Conservation (phyloP, 2,797 vertebrate species). For the Falco cherrug region DNA sequence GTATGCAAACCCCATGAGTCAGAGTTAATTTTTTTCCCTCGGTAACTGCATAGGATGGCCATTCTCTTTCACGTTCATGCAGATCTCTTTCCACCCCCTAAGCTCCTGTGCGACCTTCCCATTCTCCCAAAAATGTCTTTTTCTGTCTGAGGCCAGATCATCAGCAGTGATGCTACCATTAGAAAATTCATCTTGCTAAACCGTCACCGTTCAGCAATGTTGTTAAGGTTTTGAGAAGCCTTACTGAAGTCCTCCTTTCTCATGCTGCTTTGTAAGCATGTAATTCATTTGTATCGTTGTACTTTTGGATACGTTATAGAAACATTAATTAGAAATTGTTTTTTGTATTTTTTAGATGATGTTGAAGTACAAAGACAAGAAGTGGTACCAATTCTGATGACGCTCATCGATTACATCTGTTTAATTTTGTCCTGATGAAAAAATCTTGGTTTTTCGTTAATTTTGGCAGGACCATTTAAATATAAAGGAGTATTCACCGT, state of each 20-base stretch:
- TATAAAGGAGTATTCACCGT: constrained; percentile 76
- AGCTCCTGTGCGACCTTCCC: not conserved
- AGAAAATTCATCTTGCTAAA: not conserved
- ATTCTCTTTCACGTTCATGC: not conserved
- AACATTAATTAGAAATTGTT: not conserved
- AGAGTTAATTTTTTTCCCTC: not conserved
- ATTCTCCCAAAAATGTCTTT: not conserved
- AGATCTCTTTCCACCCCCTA: not conserved
- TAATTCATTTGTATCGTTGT: not conserved
- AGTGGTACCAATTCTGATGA: constrained; percentile 99
- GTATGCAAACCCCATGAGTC: not conserved
- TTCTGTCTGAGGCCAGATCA: not conserved
- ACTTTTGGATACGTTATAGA: not conserved
- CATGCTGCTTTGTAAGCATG: not conserved
- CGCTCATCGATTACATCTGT: constrained; percentile 63
- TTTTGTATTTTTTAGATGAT: constrained; percentile 88
- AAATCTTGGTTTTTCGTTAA: constrained; percentile 70
- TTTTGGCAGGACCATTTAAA: constrained; percentile 83
- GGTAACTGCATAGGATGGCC: not conserved
- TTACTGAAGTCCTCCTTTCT: not conserved
- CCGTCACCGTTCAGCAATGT: not conserved
- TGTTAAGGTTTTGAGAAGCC: not conserved
- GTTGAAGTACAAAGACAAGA: constrained; percentile 99
- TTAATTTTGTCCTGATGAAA: constrained; percentile 80
- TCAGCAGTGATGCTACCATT: not conserved